phyloP scores from a whole-genome alignment of 2,113 vertebrate genomes.

The Pseudorectes ferrugineus region DNA sequence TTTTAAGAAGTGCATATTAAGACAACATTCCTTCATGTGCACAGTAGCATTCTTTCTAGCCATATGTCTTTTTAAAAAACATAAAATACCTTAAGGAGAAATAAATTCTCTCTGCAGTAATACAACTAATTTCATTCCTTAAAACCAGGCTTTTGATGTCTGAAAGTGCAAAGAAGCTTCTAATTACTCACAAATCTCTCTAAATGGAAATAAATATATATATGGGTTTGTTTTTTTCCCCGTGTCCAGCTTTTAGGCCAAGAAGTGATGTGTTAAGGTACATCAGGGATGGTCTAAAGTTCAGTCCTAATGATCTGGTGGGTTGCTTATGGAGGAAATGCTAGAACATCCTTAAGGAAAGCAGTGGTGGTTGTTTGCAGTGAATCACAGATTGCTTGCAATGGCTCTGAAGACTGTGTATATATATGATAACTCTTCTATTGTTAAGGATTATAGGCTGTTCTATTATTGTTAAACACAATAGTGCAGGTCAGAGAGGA shows the following conservation, averaged over 20 bases:
- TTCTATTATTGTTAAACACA: background rate
- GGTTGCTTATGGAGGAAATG: background rate
- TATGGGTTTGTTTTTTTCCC: background rate
- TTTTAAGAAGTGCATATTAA: background rate
- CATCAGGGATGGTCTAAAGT: background rate
- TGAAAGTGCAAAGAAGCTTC: background rate
- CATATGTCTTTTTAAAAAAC: background rate
- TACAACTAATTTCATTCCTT: background rate
- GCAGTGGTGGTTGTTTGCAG: background rate
- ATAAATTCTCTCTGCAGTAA: background rate
- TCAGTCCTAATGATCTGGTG: background rate
- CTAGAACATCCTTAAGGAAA: background rate
- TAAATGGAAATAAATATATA: background rate
- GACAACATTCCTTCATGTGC: background rate
- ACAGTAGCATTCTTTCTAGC: background rate
- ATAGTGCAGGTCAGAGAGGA: background rate
- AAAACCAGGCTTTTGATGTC: background rate
- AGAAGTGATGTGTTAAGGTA: background rate
- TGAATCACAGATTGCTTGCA: background rate
- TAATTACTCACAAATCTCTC: background rate
- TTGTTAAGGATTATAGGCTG: background rate
- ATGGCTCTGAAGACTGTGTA: background rate
- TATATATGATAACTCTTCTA: background rate
- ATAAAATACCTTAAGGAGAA: background rate
- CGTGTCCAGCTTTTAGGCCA: background rate